Conservation (phyloP, 2,888 invertebrate genomes). For the Scaptodrosophila latifasciaeformis region DNA sequence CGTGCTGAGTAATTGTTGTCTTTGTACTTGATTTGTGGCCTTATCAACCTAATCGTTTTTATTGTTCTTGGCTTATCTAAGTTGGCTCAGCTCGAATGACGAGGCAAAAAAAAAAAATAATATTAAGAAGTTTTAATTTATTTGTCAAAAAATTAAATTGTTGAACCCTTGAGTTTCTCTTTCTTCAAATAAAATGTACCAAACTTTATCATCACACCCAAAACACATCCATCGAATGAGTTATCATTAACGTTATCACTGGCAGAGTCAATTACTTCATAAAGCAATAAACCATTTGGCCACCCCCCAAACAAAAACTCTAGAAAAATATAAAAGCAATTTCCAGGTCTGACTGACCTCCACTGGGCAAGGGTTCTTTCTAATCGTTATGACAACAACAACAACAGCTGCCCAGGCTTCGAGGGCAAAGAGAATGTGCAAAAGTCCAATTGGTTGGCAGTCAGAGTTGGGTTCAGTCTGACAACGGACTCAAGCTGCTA, state of each 20-base stretch:
- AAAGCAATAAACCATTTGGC: conserved; percentile 20
- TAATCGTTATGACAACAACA: conserved; percentile 5
- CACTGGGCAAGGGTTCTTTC: too few relatives aligned
- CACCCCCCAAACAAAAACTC: background rate
- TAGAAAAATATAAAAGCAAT: background rate
- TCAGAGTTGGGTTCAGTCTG: background rate
- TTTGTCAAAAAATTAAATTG: too few relatives aligned
- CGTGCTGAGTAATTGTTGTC: background rate
- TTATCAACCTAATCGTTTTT: background rate
- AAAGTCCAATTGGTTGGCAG: background rate
- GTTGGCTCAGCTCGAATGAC: too few relatives aligned
- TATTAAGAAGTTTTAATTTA: too few relatives aligned
- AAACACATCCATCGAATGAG: conserved; percentile 14
- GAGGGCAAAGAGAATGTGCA: background rate
- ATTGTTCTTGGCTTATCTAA: too few relatives aligned
- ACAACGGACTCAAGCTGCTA: conserved; percentile 6
- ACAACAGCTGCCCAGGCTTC: background rate
- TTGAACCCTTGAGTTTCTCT: background rate
- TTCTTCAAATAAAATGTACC: background rate
- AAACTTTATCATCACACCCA: too few relatives aligned
- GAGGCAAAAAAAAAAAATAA: too few relatives aligned
- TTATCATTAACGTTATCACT: conserved; percentile 20
- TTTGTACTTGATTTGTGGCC: background rate
- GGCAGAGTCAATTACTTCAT: conserved; percentile 18
- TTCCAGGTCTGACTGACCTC: too few relatives aligned